Percentiles rank a stretch among this genome's conserved stretches.
phyloP scores from a whole-genome alignment of 2,888 invertebrate species.

The Pristionchus arcanus region DNA sequence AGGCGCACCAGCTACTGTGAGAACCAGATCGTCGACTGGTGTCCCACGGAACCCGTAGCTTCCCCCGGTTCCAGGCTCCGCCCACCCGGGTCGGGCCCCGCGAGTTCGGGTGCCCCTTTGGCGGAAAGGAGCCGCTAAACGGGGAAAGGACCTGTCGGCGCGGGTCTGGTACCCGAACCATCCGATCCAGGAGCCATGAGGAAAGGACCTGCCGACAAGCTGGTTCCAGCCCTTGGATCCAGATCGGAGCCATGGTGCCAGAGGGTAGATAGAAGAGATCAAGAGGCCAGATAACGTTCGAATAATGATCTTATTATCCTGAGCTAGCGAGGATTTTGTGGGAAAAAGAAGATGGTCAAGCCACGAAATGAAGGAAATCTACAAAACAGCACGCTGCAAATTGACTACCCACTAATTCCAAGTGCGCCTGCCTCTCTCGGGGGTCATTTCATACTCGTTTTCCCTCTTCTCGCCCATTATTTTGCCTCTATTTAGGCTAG shows the following conservation, averaged over 20 bases:
- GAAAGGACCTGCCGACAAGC: background rate
- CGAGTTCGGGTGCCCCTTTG: background rate
- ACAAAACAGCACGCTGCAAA: background rate
- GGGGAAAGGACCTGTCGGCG: background rate
- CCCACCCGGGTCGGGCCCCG: background rate
- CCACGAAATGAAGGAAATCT: background rate
- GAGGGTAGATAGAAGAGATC: background rate
- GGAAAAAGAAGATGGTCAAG: too few species aligned
- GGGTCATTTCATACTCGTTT: conserved; percentile 23
- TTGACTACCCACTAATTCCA: background rate
- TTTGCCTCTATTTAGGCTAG: background rate
- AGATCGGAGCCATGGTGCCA: background rate
- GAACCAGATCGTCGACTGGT: background rate
- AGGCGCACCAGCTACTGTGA: background rate
- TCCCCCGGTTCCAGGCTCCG: background rate
- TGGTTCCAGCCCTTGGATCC: background rate
- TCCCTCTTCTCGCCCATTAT: background rate
- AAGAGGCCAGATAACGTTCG: background rate
- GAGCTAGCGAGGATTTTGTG: too few species aligned
- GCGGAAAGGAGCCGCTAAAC: background rate
- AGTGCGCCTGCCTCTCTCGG: background rate
- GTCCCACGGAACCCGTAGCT: background rate
- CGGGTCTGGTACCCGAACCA: background rate
- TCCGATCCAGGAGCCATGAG: background rate
- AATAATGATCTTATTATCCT: background rate